Base-by-base conservation (phyloP, 2,113 vertebrate genomes). In the Labeo rohita region DNA sequence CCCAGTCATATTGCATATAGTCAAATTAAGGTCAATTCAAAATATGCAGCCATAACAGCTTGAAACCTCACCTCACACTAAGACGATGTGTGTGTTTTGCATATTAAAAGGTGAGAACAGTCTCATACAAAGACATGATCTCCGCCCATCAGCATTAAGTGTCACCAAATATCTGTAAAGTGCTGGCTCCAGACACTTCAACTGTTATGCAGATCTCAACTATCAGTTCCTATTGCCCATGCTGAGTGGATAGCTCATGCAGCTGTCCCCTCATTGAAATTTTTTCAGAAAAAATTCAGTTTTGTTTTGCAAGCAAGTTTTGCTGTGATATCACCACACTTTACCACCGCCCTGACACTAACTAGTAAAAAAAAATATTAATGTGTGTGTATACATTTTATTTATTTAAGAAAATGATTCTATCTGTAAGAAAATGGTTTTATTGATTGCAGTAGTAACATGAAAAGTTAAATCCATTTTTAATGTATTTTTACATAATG, bases 151-250 rank as follows among this genome's bases (percentile, higher is more conserved):
- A 39, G 7, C 11, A 54, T 43, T 72, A 68, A 56, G 34, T 39
- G 16, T 59, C 36, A 39, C 21, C 52, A 59, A 72, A 73, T 59
- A 74, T 52, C 80, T 54, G 80, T 36, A 13, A 82, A 70, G 16
- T 50, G 28, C 68, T 39, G 50, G 21, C 50, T 84, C 34, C 50
- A 70, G 68, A 84, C 82, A 16, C 21, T 45, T 72, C 50, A 45
- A 73, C 68, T 74, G 82, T 84, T 73, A 84, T 84, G 82, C 21
- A 73, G 50, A 84, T 84, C 36, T 73, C 1, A 3, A 7, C 65
- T 8, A 84, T 72, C 34, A 73, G 82, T 84, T 84, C 13, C 68
- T 74, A 73, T 84, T 73, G 68, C 52, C 18, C 36, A 56, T 36
- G 49, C 28, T 59, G 81, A 56, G 68, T 39, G 50, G 56, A 72